These are phyloP conservation scores for Nematolebias whitei DNA, from an alignment of 2,113 vertebrate genomes.

Conservation along the genomic window DNA sequence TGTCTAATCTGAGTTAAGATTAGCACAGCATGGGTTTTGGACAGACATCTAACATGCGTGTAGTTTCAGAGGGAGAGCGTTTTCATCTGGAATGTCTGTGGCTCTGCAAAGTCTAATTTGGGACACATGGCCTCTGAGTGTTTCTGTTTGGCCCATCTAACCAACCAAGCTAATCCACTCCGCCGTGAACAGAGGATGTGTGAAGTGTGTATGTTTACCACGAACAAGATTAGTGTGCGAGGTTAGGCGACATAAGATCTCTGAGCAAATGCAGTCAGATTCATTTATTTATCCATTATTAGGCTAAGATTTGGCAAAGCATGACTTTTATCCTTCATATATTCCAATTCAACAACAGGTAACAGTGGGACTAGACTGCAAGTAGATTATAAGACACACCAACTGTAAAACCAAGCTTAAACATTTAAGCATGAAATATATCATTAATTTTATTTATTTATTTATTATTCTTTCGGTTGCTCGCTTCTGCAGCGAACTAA, in stretches of 20 bases:
- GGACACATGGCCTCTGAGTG: slow-evolving; percentile 53
- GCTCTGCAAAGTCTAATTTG: slow-evolving; percentile 54
- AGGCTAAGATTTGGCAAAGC: neutral
- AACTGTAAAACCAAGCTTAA: neutral
- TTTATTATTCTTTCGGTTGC: no score
- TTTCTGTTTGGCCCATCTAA: slow-evolving; percentile 33
- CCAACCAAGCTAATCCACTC: slow-evolving; percentile 25
- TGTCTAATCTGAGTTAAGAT: slow-evolving; percentile 10
- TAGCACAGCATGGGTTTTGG: neutral
- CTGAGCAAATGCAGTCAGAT: slow-evolving; percentile 26
- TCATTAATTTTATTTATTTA: no score
- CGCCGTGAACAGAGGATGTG: slow-evolving; percentile 11
- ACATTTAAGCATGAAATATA: neutral
- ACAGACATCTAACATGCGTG: slow-evolving; percentile 13
- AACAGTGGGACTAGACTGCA: neutral
- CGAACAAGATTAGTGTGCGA: slow-evolving; percentile 55
- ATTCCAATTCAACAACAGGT: neutral
- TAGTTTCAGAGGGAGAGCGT: neutral
- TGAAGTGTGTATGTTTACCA: slow-evolving; percentile 42
- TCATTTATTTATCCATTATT: slow-evolving; percentile 15
- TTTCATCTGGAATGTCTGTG: slow-evolving; percentile 36
- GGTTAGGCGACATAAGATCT: slow-evolving; percentile 52
- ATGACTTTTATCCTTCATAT: neutral
- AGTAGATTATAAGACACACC: neutral
- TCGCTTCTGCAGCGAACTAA: no score